Conservation (phyloP, 2,888 invertebrate genomes). For the Endotricha flammealis region DNA sequence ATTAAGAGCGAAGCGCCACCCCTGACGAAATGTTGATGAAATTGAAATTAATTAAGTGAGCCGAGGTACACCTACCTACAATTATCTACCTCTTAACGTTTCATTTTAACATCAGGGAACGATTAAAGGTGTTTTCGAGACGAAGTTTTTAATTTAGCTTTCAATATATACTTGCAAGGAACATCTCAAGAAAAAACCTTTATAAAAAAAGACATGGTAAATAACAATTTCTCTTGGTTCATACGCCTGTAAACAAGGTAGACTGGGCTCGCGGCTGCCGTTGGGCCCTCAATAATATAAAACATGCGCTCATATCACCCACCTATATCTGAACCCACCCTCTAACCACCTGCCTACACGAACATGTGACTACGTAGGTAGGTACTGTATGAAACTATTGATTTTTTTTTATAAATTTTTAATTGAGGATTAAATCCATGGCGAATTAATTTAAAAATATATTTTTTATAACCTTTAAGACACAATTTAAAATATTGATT, state of each 20-base stretch:
- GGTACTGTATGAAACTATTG: slow-evolving; percentile 1
- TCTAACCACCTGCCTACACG: slow-evolving; percentile 32
- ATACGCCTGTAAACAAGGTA: slow-evolving; percentile 61
- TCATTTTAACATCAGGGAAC: background rate
- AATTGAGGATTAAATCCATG: too few relatives aligned
- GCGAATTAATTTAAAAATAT: too few relatives aligned
- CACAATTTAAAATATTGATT: too few relatives aligned
- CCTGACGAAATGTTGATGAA: slow-evolving; percentile 9
- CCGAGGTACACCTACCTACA: slow-evolving; percentile 2
- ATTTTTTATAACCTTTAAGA: too few relatives aligned
- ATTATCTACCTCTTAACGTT: slow-evolving; percentile 6
- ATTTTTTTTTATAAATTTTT: too few relatives aligned
- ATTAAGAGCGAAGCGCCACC: slow-evolving; percentile 11
- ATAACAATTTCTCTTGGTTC: slow-evolving; percentile 34
- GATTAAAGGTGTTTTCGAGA: background rate
- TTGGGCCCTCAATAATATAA: slow-evolving; percentile 70
- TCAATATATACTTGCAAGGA: background rate
- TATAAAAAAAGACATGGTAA: slow-evolving; percentile 8
- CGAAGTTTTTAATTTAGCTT: background rate
- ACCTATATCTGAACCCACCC: slow-evolving; percentile 47
- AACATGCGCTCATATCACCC: slow-evolving; percentile 57
- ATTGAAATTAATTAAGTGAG: slow-evolving; percentile 11
- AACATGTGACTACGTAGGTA: slow-evolving; percentile 1
- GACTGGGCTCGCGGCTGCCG: slow-evolving; percentile 38
- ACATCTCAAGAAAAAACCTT: background rate